Evolutionary conservation across 2,888 invertebrate genomes (phyloP).

Genomic region (Branchipolynoe longqiensis): DNA sequence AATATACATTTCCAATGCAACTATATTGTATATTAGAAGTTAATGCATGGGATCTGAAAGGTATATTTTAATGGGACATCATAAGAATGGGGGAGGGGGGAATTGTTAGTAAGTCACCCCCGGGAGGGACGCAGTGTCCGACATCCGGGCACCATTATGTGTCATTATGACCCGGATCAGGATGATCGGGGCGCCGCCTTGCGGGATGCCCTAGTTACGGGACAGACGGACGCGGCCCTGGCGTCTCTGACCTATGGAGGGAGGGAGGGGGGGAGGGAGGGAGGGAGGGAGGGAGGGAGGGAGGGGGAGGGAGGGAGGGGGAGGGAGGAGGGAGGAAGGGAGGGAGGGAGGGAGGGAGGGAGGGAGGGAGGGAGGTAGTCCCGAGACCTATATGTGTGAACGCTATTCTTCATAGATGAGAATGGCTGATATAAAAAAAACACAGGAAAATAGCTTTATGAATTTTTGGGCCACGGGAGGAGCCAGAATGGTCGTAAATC

Average conservation of each 20-base stretch:
- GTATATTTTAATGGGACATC: too few species aligned
- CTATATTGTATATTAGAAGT: background rate
- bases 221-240: background rate
- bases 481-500: too few species aligned
- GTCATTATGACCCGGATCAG: constrained; percentile 45
- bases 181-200: constrained; percentile 10
- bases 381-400: too few species aligned
- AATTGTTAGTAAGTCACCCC: too few species aligned
- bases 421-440: too few species aligned
- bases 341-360: background rate
- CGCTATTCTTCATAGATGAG: too few species aligned
- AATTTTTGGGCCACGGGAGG: too few species aligned
- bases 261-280: background rate
- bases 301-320: background rate
- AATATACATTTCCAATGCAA: background rate
- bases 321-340: background rate
- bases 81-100: too few species aligned
- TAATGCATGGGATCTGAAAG: background rate
- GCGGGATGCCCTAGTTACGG: background rate
- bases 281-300: background rate
- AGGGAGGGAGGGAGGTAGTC: background rate
- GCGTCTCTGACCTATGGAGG: background rate
- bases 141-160: constrained; percentile 37
- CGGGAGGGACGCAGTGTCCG: background rate
- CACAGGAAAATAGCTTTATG: too few species aligned